Percentiles rank a stretch among this genome's conserved stretches.
phyloP scores from a whole-genome alignment of 2,113 vertebrate species.

The Cryptoleucopteryx plumbea region DNA sequence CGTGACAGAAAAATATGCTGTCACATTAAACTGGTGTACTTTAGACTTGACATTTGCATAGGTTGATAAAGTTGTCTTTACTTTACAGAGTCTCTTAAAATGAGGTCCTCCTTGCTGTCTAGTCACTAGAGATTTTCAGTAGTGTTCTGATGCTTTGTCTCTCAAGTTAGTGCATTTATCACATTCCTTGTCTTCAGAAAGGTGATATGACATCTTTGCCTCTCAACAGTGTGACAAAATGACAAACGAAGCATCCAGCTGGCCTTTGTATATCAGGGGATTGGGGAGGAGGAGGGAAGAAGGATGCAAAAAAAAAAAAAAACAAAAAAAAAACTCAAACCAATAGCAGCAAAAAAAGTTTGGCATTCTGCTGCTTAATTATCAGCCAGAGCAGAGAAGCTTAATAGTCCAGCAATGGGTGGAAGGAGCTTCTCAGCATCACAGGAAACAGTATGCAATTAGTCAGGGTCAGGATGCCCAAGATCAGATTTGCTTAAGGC shows the following conservation, averaged over 20 bases:
- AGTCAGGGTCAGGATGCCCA: slow-evolving; percentile 51
- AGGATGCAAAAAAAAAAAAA: not conserved
- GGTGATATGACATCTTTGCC: not conserved
- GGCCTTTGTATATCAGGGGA: not conserved
- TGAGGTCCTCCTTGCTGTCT: not conserved
- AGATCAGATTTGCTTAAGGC: slow-evolving; percentile 47
- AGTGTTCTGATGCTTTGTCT: not conserved
- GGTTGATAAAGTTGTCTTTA: slow-evolving; percentile 2
- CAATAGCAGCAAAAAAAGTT: not conserved
- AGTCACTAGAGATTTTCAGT: not conserved
- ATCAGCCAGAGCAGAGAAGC: not conserved
- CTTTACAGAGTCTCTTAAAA: not conserved
- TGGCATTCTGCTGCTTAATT: slow-evolving; percentile 4
- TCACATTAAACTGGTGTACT: not conserved
- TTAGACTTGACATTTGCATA: not conserved
- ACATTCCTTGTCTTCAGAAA: not conserved
- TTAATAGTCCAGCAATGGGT: not conserved
- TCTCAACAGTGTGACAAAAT: not conserved
- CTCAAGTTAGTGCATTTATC: not conserved
- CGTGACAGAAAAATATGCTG: not conserved
- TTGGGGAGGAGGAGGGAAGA: not conserved
- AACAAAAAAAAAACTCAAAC: not conserved
- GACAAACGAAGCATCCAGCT: slow-evolving; percentile 11
- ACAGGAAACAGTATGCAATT: slow-evolving; percentile 56
- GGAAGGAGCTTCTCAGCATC: slow-evolving; percentile 23